Evolutionary conservation across 2,888 invertebrate species (phyloP).

Genomic region (Epiblema foenella): DNA sequence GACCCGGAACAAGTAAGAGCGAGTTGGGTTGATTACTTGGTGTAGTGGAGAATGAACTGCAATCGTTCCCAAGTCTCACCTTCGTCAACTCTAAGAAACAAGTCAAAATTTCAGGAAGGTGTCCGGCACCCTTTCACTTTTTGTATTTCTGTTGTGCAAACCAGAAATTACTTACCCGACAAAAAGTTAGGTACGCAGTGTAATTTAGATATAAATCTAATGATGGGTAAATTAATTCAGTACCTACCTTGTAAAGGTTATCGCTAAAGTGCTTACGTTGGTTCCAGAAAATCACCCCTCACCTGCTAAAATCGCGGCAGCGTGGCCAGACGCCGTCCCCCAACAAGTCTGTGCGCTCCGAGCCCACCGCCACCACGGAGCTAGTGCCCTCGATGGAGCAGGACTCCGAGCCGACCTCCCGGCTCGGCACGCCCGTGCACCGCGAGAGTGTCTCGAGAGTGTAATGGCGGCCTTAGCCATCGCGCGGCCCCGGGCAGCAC

Average conservation of each 20-base stretch:
- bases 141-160: too few species aligned
- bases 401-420: constrained; percentile 63
- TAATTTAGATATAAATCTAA: too few species aligned
- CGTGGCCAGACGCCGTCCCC: constrained; percentile 63
- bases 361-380: constrained; percentile 73
- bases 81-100: too few species aligned
- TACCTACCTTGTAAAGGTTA: too few species aligned
- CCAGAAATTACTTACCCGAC: too few species aligned
- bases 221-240: too few species aligned
- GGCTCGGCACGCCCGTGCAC: constrained; percentile 55
- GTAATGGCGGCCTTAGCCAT: background rate
- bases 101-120: too few species aligned
- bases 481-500: too few species aligned
- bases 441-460: constrained; percentile 48
- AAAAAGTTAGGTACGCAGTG: too few species aligned
- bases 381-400: constrained; percentile 69
- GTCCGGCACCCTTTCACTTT: too few species aligned
- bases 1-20: constrained; percentile 54
- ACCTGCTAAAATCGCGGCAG: constrained; percentile 63
- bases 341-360: constrained; percentile 67
- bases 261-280: background rate
- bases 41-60: too few species aligned
- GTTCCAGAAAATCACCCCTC: constrained; percentile 71
- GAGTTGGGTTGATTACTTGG: background rate
- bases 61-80: too few species aligned